phyloP scores from a whole-genome alignment of 2,113 vertebrate genomes.

The Turnix velox region DNA sequence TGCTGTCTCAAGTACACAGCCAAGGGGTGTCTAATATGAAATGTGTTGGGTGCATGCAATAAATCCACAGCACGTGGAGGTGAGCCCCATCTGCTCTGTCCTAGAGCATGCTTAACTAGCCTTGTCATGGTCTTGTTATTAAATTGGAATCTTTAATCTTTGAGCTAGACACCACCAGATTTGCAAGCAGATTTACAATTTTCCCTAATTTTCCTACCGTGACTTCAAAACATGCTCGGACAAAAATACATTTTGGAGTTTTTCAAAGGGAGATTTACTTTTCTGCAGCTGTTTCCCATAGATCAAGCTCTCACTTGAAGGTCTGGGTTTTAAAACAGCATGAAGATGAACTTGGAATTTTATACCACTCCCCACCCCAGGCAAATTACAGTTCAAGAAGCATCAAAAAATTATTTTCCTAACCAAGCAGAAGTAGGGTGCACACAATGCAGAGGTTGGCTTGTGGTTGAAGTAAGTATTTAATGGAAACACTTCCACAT shows the following conservation, averaged over 20 bases:
- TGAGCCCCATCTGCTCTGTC: constrained; percentile 66
- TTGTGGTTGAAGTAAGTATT: constrained; percentile 46
- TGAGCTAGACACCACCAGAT: constrained; percentile 68
- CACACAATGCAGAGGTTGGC: constrained; percentile 27
- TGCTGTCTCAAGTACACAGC: constrained; percentile 69
- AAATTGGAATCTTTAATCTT: constrained; percentile 75
- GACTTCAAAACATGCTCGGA: constrained; percentile 72
- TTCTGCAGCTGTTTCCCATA: constrained; percentile 78
- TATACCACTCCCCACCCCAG: not conserved
- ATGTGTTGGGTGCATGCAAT: constrained; percentile 65
- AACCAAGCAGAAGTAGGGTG: constrained; percentile 44
- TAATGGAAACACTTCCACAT: constrained; percentile 56
- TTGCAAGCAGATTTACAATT: constrained; percentile 77
- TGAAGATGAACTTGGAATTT: constrained; percentile 64
- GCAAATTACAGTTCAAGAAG: constrained; percentile 63
- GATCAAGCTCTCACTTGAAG: constrained; percentile 66
- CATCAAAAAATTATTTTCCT: constrained; percentile 59
- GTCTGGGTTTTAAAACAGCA: constrained; percentile 57
- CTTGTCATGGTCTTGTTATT: constrained; percentile 72
- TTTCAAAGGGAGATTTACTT: constrained; percentile 70
- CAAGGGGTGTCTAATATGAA: constrained; percentile 73
- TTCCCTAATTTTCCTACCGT: constrained; percentile 74
- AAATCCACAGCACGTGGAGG: constrained; percentile 65
- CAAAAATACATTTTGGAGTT: constrained; percentile 50
- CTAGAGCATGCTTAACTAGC: constrained; percentile 62